These are phyloP conservation scores for Hemicentrotus pulcherrimus DNA, from an alignment of 35 echinoderm and acorn worm species.

Conservation along the genomic window DNA sequence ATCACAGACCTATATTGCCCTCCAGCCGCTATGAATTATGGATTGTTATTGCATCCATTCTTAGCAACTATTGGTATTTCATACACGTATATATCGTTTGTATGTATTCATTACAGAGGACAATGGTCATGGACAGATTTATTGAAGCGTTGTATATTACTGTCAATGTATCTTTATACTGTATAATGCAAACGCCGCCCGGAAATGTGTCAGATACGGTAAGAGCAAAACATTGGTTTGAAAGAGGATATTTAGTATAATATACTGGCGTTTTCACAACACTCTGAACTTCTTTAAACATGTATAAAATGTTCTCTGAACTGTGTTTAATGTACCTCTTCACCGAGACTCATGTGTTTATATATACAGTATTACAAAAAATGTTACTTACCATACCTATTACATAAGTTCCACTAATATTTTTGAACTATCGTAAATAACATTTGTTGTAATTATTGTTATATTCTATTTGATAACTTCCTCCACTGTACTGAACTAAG, in stretches of 20 bases:
- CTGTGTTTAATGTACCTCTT: no score
- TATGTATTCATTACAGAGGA: neutral
- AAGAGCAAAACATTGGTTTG: neutral
- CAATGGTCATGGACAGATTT: neutral
- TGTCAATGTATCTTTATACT: neutral
- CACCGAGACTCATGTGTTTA: no score
- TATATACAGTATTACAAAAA: no score
- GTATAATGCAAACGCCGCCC: no score
- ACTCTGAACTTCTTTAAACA: neutral
- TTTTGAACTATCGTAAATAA: no score
- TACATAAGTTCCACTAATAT: no score
- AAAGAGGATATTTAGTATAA: neutral
- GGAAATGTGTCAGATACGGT: neutral
- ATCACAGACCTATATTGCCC: slow-evolving; percentile 7
- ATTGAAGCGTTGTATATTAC: neutral
- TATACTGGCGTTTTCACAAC: neutral
- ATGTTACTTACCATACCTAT: no score
- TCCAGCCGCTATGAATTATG: neutral
- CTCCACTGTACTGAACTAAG: no score
- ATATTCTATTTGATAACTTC: no score
- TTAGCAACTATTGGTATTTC: neutral
- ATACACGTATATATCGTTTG: neutral
- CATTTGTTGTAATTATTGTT: no score
- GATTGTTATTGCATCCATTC: neutral
- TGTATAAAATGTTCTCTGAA: no score